Percentiles rank a stretch among this genome's conserved stretches.
Conservation (phyloP, 2,797 vertebrate species). For the Linurgus olivaceus region DNA sequence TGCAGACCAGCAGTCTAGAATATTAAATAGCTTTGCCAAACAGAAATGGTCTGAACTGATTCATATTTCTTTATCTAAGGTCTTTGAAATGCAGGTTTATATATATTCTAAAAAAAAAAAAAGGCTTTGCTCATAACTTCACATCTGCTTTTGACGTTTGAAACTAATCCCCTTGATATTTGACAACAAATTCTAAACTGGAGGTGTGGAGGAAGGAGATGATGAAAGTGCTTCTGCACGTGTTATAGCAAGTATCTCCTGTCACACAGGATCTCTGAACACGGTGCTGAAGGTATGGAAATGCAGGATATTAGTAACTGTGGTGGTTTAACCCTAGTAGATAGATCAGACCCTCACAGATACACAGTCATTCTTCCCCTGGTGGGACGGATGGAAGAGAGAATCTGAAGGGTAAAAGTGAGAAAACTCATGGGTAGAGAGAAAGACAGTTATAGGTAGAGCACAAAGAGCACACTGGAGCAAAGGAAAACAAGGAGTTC, state of each 20-base stretch:
- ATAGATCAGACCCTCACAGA: not conserved
- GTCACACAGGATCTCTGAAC: not conserved
- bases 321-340: not conserved
- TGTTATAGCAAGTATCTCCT: constrained; percentile 56
- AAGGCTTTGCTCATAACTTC: not conserved
- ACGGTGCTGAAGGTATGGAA: not conserved
- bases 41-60: constrained; percentile 19
- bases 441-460: not conserved
- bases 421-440: not conserved
- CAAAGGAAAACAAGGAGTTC: not conserved
- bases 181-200: constrained; percentile 43
- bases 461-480: not conserved
- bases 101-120: not conserved
- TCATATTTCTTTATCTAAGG: constrained; percentile 23
- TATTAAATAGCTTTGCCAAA: constrained; percentile 51
- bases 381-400: not conserved
- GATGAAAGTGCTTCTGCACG: constrained; percentile 54
- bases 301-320: constrained; percentile 3
- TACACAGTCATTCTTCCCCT: rapidly evolving
- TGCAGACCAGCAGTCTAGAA: constrained; percentile 57
- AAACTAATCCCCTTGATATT: constrained; percentile 37
- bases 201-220: not conserved
- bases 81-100: constrained; percentile 6
- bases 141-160: constrained; percentile 25
- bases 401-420: not conserved